Evolutionary conservation across 2,888 invertebrate species (phyloP).

Genomic region (Drosophila mimetica): DNA sequence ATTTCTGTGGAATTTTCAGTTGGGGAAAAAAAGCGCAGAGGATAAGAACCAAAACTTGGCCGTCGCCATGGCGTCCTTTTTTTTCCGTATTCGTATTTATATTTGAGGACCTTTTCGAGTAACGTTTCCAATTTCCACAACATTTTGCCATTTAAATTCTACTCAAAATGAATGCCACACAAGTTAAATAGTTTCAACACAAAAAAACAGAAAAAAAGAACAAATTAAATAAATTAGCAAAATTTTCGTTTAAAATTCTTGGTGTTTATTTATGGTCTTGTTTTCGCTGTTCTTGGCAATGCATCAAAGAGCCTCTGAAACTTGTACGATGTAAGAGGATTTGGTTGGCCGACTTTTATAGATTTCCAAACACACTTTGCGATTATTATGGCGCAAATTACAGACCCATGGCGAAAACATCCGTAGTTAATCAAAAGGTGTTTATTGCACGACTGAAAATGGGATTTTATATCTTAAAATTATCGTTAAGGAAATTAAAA

Average conservation of each 20-base stretch:
- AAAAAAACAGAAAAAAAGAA: not conserved
- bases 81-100: slow-evolving; percentile 12
- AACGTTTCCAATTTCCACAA: slow-evolving; percentile 28
- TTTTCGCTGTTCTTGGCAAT: slow-evolving; percentile 27
- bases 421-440: not conserved
- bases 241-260: slow-evolving; percentile 19
- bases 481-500: too few relatives aligned
- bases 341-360: slow-evolving; percentile 17
- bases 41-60: slow-evolving; percentile 42
- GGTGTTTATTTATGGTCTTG: slow-evolving; percentile 30
- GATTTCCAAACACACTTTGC: slow-evolving; percentile 20
- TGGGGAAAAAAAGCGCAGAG: slow-evolving; percentile 22
- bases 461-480: not conserved
- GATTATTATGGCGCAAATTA: not conserved
- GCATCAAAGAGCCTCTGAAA: slow-evolving; percentile 23
- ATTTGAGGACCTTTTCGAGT: slow-evolving; percentile 59
- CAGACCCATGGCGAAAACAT: not conserved
- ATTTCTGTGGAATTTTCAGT: slow-evolving; percentile 59
- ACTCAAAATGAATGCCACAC: slow-evolving; percentile 45
- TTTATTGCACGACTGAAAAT: not conserved
- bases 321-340: slow-evolving; percentile 23
- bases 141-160: slow-evolving; percentile 50
- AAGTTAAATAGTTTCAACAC: slow-evolving; percentile 13
- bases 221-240: slow-evolving; percentile 15
- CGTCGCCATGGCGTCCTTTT: slow-evolving; percentile 57